Evolutionary conservation across 35 echinoderm and acorn worm species (phyloP).

Genomic region (Apostichopus japonicus): DNA sequence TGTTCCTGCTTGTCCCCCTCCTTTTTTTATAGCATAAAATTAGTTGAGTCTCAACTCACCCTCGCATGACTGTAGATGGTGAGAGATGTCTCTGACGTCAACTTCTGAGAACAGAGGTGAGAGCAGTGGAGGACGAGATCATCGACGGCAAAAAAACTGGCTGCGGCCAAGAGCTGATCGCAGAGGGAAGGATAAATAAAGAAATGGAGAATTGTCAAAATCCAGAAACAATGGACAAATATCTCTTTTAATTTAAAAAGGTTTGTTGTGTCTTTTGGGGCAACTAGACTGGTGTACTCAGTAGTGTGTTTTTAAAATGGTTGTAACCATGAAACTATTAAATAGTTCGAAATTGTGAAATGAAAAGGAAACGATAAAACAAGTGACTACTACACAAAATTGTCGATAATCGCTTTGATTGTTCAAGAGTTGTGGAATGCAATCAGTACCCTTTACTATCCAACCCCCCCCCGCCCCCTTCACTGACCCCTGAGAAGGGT

Average conservation of each 20-base stretch:
- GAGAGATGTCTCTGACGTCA: constrained; percentile 70
- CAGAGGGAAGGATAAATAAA: not conserved
- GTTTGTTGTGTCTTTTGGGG: no score
- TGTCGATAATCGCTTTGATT: no score
- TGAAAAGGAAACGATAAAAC: not conserved
- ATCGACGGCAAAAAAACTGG: constrained; percentile 85
- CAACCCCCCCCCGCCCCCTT: no score
- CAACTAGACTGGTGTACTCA: not conserved
- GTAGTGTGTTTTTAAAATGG: not conserved
- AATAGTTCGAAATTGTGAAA: not conserved
- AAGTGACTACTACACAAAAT: no score
- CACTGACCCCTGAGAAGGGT: no score
- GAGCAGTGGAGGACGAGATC: constrained; percentile 83
- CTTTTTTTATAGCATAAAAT: no score
- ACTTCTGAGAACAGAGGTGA: constrained; percentile 68
- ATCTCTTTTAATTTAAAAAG: no score
- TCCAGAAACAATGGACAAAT: no score
- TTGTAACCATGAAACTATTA: no score
- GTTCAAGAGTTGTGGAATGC: no score
- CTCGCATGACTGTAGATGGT: constrained; percentile 94
- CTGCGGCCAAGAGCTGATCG: constrained; percentile 84
- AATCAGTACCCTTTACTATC: no score
- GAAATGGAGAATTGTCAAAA: not conserved
- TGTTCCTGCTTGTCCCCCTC: not conserved
- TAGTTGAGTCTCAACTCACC: constrained; percentile 43